A percentile compares a stretch with the other conserved stretches of the same genome.
Conservation (phyloP, 2,888 invertebrate species). For the Drosophila demipolita region DNA sequence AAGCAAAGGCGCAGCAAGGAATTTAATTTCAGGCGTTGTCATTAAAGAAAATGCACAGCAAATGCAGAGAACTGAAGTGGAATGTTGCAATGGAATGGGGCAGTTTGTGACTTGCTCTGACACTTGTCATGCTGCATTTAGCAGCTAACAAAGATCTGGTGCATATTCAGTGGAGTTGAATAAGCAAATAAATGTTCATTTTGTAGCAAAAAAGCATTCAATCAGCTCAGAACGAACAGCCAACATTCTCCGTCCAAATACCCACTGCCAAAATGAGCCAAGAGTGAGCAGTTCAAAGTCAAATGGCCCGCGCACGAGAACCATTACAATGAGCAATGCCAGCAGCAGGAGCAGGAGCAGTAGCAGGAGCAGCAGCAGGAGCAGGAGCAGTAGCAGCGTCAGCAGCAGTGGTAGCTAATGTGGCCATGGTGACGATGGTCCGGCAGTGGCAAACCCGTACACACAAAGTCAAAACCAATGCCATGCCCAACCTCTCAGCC, state of each 20-base stretch:
- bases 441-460: constrained; percentile 8
- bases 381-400: constrained; percentile 11
- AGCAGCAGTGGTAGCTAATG: constrained; percentile 6
- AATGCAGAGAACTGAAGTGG: neutral
- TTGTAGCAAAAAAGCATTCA: constrained; percentile 59
- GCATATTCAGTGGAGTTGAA: constrained; percentile 68
- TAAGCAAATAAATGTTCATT: constrained; percentile 65
- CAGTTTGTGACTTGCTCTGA: constrained; percentile 13
- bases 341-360: constrained; percentile 15
- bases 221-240: constrained; percentile 54
- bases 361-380: constrained; percentile 8
- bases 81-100: neutral
- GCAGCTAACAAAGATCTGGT: constrained; percentile 30
- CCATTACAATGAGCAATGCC: constrained; percentile 46
- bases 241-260: neutral
- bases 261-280: constrained; percentile 1
- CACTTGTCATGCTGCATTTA: constrained; percentile 46
- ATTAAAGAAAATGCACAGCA: neutral
- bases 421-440: constrained; percentile 24
- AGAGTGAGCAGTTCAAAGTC: constrained; percentile 66
- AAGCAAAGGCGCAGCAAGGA: constrained; percentile 46
- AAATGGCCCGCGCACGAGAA: constrained; percentile 58
- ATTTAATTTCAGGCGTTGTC: constrained; percentile 59
- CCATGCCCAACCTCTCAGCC: neutral
- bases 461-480: constrained; percentile 9